Evolutionary conservation across 2,888 invertebrate species (phyloP).

Genomic region (Synergus japonicus): DNA sequence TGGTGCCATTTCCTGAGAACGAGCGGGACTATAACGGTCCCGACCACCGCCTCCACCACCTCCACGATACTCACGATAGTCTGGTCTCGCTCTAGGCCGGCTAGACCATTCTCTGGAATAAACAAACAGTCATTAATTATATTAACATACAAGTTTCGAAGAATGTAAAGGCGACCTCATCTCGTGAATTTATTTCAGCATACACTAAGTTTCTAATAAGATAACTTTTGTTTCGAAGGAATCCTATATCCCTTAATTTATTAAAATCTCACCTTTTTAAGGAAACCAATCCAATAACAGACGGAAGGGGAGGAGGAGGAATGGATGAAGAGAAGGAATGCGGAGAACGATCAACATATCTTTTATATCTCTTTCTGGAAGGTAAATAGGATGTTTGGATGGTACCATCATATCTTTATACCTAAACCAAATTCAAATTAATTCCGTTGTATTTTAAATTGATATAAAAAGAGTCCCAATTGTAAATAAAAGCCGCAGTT

Average conservation of each 20-base stretch:
- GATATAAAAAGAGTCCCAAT: background rate
- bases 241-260: background rate
- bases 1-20: slow-evolving; percentile 88
- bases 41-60: slow-evolving; percentile 83
- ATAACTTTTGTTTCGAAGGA: background rate
- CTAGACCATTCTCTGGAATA: slow-evolving; percentile 76
- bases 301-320: slow-evolving; percentile 33
- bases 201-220: too few species aligned
- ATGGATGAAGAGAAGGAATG: background rate
- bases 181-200: too few species aligned
- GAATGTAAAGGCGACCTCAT: background rate
- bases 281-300: slow-evolving; percentile 28
- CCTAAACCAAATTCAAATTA: background rate
- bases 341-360: slow-evolving; percentile 34
- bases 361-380: slow-evolving; percentile 37
- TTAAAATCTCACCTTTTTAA: slow-evolving; percentile 4
- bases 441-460: background rate
- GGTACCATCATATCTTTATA: background rate
- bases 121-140: slow-evolving; percentile 45
- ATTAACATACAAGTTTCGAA: background rate
- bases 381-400: background rate
- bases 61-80: slow-evolving; percentile 87
- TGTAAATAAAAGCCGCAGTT: slow-evolving; percentile 11
- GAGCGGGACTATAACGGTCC: slow-evolving; percentile 81
- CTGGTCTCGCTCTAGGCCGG: slow-evolving; percentile 86